phyloP scores from a whole-genome alignment of 2,888 invertebrate genomes.

The Sclerodermus sp. region DNA sequence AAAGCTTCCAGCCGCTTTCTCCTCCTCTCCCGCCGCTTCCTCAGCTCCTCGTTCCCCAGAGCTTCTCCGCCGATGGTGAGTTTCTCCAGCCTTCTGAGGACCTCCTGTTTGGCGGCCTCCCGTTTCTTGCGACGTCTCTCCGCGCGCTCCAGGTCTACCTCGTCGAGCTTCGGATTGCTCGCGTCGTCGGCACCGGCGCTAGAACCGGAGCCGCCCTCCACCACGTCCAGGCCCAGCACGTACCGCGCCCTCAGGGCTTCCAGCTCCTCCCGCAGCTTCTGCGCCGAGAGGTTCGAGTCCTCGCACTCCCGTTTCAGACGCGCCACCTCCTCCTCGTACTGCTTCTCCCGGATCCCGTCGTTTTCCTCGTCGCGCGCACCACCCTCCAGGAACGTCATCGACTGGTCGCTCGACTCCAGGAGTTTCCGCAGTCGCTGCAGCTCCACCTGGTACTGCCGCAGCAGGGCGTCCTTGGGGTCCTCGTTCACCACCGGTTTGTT shows the following conservation, averaged over 20 bases:
- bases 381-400: slow-evolving; percentile 7
- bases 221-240: slow-evolving; percentile 11
- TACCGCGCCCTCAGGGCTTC: slow-evolving; percentile 33
- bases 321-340: slow-evolving; percentile 37
- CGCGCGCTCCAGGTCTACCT: slow-evolving; percentile 37
- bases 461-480: slow-evolving; percentile 86
- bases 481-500: slow-evolving; percentile 85
- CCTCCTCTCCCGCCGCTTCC: slow-evolving; percentile 40
- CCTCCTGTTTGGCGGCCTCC: slow-evolving; percentile 51
- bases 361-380: slow-evolving; percentile 15
- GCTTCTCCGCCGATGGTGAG: slow-evolving; percentile 54
- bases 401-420: slow-evolving; percentile 53
- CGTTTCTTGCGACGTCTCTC: slow-evolving; percentile 45
- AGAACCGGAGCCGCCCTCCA: background rate
- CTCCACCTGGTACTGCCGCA: slow-evolving; percentile 83
- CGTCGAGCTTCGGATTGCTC: slow-evolving; percentile 14
- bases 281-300: slow-evolving; percentile 45
- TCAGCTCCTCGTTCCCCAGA: slow-evolving; percentile 43
- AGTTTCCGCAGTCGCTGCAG: slow-evolving; percentile 70
- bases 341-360: slow-evolving; percentile 7
- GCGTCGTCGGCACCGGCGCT: background rate
- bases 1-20: slow-evolving; percentile 46
- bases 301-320: slow-evolving; percentile 42
- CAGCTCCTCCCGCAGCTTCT: slow-evolving; percentile 43
- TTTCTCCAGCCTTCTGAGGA: slow-evolving; percentile 47